Evolutionary conservation across 2,797 vertebrate genomes (phyloP).

Genomic region (Antrozous pallidus): DNA sequence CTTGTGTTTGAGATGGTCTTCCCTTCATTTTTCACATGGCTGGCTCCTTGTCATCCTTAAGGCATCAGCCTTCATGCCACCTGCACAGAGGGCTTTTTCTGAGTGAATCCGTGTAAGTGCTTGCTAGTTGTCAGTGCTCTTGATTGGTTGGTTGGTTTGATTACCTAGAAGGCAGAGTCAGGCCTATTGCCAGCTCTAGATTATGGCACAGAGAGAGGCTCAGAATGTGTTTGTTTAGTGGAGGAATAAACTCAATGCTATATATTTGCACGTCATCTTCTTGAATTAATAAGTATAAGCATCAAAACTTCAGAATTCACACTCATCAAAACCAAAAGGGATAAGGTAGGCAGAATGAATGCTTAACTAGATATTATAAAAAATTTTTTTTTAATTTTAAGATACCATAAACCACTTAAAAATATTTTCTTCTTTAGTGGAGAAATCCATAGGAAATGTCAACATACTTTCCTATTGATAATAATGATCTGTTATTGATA

Average conservation of each 20-base stretch:
- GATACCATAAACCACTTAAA: not conserved
- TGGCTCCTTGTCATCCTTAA: not conserved
- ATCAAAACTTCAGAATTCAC: not conserved
- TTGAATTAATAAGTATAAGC: not conserved
- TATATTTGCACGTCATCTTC: not conserved
- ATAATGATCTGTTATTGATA: slow-evolving; percentile 50
- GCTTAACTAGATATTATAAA: not conserved
- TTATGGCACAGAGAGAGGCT: not conserved
- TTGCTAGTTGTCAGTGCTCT: not conserved
- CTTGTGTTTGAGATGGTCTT: not conserved
- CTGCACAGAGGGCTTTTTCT: not conserved
- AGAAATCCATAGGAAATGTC: slow-evolving; percentile 23
- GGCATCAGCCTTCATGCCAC: not conserved
- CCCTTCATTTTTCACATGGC: not conserved
- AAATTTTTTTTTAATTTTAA: not conserved
- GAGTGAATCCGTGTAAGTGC: not conserved
- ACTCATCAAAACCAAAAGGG: not conserved
- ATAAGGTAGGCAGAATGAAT: not conserved
- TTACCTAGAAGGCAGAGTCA: not conserved
- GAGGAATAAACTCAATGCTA: not conserved
- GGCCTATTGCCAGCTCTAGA: not conserved
- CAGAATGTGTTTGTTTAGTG: not conserved
- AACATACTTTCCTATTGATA: slow-evolving; percentile 28
- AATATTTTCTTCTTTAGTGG: not conserved
- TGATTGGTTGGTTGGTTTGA: not conserved